Percentiles rank a stretch among this genome's conserved stretches.
These are phyloP conservation scores for Varecia variegata DNA, from an alignment of 2,797 vertebrate species.

Conservation along the genomic window DNA sequence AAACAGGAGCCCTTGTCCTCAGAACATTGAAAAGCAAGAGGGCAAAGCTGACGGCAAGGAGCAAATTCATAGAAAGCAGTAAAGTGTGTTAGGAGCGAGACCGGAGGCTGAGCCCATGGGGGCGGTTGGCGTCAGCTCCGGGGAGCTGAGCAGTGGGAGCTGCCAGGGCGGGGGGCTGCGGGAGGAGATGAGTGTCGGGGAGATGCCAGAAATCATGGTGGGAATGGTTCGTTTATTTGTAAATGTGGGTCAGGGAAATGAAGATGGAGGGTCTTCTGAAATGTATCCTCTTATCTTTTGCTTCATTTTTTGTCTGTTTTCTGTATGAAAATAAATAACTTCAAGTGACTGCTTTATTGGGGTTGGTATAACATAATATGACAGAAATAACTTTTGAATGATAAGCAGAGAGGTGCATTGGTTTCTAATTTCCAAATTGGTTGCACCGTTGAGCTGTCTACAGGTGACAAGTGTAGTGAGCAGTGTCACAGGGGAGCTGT, in stretches of 20 bases:
- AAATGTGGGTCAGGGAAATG: neutral
- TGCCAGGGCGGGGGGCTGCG: fast-evolving
- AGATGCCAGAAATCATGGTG: fast-evolving
- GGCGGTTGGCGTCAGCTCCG: neutral
- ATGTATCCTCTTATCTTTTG: neutral
- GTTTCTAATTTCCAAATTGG: neutral
- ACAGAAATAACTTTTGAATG: neutral
- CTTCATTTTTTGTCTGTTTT: neutral
- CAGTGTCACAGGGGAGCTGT: fast-evolving
- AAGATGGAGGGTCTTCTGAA: neutral
- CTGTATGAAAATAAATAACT: neutral
- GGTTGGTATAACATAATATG: neutral
- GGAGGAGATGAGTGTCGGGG: fast-evolving
- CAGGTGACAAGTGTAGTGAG: neutral
- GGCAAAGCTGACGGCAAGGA: neutral
- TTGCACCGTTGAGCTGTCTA: neutral
- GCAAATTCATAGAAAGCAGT: fast-evolving
- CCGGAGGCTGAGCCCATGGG: neutral
- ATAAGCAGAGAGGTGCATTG: neutral
- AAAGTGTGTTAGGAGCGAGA: neutral
- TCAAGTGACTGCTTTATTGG: neutral
- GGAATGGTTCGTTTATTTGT: neutral
- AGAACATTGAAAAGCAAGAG: neutral
- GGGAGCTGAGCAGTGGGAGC: neutral
- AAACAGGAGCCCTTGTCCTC: neutral